Conservation (phyloP, 1,140 invertebrate species). For the Psix sp. region DNA sequence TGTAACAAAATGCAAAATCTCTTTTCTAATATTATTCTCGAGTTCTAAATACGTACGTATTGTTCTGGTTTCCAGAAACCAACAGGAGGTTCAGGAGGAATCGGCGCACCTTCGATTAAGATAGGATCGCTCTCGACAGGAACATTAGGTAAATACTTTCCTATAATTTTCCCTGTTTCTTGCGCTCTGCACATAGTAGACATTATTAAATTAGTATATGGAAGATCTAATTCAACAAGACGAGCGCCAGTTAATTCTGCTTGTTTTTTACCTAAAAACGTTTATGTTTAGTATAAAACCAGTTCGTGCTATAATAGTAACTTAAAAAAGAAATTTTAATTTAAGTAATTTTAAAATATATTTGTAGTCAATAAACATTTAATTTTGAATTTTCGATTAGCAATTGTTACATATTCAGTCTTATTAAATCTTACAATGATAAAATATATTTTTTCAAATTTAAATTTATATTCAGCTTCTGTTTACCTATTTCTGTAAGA, state of each 20-base stretch:
- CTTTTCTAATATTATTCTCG: background rate
- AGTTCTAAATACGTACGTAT: constrained; percentile 79
- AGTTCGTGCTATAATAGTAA: no score
- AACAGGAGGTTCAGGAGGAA: constrained; percentile 94
- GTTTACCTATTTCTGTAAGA: constrained; percentile 87
- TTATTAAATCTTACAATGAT: no score
- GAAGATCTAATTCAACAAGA: constrained; percentile 84
- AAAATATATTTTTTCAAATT: background rate
- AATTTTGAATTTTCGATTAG: no score
- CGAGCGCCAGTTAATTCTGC: constrained; percentile 88
- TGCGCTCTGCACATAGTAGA: constrained; percentile 96
- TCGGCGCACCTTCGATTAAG: constrained; percentile 93
- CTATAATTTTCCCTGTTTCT: constrained; percentile 92
- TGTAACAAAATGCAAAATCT: constrained; percentile 7
- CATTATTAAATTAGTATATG: constrained; percentile 86
- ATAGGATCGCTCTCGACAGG: constrained; percentile 81
- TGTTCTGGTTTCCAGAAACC: constrained; percentile 90
- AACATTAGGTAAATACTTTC: constrained; percentile 80
- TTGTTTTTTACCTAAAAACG: constrained; percentile 84
- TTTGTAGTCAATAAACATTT: no score
- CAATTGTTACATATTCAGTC: no score
- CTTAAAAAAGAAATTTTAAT: no score
- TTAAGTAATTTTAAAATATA: no score
- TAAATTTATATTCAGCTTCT: background rate
- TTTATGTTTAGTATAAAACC: no score